Percentiles rank a stretch among this genome's conserved stretches.
Evolutionary conservation across 2,113 vertebrate genomes (phyloP).

Genomic region (Connochaetes taurinus): DNA sequence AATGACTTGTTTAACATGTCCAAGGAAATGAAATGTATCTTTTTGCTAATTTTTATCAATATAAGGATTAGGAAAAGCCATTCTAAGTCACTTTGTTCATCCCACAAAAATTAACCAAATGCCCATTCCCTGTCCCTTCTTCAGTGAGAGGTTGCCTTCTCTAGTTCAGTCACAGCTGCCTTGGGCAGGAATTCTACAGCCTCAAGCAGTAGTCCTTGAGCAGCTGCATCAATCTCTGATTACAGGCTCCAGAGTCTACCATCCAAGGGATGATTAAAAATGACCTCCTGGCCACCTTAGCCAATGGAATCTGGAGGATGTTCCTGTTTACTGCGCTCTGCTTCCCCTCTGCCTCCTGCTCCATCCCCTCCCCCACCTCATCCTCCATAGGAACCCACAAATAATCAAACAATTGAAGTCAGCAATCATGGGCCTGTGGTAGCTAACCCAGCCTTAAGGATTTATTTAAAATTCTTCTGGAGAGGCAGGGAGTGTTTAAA

Average conservation of each 20-base stretch:
- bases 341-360: background rate
- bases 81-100: background rate
- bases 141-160: background rate
- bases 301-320: background rate
- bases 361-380: accelerated
- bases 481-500: background rate
- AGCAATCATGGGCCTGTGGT: background rate
- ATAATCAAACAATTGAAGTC: background rate
- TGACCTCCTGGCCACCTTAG: background rate
- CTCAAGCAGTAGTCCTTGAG: background rate
- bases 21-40: background rate
- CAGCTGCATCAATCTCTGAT: background rate
- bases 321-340: background rate
- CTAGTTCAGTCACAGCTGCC: background rate
- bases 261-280: background rate
- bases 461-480: slow-evolving; percentile 20
- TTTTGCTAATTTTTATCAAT: background rate
- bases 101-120: background rate
- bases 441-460: background rate
- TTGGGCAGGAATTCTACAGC: background rate
- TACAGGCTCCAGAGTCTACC: background rate
- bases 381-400: background rate
- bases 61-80: background rate
- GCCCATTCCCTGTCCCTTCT: background rate
- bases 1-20: background rate